A percentile compares a stretch with the other conserved stretches of the same genome.
phyloP scores from a whole-genome alignment of 2,113 vertebrate species.

The Lepus americanus region DNA sequence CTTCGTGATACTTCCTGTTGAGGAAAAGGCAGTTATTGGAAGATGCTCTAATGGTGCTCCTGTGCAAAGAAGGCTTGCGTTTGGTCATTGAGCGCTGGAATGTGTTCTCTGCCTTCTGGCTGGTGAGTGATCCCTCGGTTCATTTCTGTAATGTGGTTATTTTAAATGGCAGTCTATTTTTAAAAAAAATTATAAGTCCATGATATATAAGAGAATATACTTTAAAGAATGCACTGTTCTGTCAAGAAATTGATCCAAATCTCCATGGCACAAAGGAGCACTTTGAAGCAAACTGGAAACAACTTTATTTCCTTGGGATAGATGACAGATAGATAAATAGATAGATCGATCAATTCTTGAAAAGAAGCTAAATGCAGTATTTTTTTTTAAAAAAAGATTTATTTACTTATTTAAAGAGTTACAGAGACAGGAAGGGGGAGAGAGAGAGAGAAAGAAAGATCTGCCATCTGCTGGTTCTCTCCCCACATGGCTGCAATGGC shows the following conservation, averaged over 20 bases:
- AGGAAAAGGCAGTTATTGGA: background rate
- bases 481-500: too few species aligned
- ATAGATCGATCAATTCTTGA: background rate
- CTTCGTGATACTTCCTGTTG: background rate
- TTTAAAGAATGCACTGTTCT: background rate
- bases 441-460: too few species aligned
- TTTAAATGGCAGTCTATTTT: background rate
- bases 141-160: background rate
- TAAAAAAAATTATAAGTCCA: background rate
- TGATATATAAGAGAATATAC: background rate
- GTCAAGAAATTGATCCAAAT: slow-evolving; percentile 1
- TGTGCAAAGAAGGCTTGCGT: background rate
- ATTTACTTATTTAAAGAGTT: too few species aligned
- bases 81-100: background rate
- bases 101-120: background rate
- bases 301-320: background rate
- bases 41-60: background rate
- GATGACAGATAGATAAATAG: background rate
- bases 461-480: too few species aligned
- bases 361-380: background rate
- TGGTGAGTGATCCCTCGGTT: background rate
- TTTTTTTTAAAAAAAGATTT: too few species aligned
- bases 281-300: background rate
- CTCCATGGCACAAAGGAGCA: background rate
- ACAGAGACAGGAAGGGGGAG: too few species aligned